phyloP scores from a whole-genome alignment of 2,888 invertebrate genomes.

The Auanema freiburgensis region DNA sequence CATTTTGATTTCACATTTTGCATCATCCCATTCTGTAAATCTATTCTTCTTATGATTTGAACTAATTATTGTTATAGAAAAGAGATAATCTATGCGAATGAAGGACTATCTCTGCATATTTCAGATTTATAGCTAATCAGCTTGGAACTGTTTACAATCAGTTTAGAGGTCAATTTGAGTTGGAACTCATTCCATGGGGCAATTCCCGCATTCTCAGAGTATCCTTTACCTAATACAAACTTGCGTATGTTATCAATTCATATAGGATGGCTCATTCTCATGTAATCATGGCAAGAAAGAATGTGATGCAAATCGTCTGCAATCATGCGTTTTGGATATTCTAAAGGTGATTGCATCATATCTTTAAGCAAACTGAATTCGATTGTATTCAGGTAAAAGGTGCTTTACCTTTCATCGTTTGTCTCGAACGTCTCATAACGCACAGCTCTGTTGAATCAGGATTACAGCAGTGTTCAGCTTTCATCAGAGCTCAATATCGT shows the following conservation, averaged over 20 bases:
- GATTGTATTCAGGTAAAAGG: constrained; percentile 43
- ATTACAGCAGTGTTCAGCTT: constrained; percentile 56
- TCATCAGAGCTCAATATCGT: constrained; percentile 55
- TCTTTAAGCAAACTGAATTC: not conserved
- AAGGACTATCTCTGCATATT: not conserved
- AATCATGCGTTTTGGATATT: constrained; percentile 59
- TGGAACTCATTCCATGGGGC: constrained; percentile 62
- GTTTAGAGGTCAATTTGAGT: constrained; percentile 53
- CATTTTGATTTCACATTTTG: not conserved
- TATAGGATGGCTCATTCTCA: constrained; percentile 58
- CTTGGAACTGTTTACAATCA: constrained; percentile 56
- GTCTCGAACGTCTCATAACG: constrained; percentile 49
- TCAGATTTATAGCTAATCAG: constrained; percentile 60
- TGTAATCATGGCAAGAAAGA: constrained; percentile 63
- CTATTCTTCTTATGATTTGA: not conserved
- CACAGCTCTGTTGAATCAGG: constrained; percentile 48
- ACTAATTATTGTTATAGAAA: not conserved
- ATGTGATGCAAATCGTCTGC: constrained; percentile 62
- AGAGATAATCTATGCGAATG: not conserved
- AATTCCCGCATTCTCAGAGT: constrained; percentile 58
- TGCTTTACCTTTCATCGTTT: constrained; percentile 56
- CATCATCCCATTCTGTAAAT: not conserved
- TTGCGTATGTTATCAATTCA: constrained; percentile 27
- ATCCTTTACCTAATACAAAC: constrained; percentile 3
- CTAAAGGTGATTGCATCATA: constrained; percentile 31